These are phyloP conservation scores for Sphaeramia orbicularis DNA, from an alignment of 2,797 vertebrate species.

Conservation along the genomic window DNA sequence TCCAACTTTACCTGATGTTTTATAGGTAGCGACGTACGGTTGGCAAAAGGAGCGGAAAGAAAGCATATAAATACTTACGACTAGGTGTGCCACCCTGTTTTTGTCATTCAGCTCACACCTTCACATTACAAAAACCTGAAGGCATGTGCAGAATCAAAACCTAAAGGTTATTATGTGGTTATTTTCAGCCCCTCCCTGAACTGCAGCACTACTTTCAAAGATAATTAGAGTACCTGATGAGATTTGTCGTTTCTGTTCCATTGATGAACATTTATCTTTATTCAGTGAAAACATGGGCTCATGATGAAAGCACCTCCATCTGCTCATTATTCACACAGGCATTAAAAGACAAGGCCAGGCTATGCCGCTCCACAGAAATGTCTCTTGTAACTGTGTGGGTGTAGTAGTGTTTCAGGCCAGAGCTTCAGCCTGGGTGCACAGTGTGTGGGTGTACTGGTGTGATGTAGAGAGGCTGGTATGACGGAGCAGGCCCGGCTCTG, in stretches of 20 bases:
- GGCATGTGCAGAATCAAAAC: constrained; percentile 10
- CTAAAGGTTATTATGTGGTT: background rate
- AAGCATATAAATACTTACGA: background rate
- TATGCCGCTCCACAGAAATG: constrained; percentile 35
- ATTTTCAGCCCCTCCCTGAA: background rate
- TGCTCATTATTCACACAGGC: constrained; percentile 9
- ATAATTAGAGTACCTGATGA: constrained; percentile 2
- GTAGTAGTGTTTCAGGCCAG: constrained; percentile 53
- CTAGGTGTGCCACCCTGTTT: background rate
- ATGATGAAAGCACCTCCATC: constrained; percentile 15
- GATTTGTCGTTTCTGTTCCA: background rate
- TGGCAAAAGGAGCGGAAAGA: background rate
- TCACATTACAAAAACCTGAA: background rate
- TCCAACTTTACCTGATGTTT: background rate
- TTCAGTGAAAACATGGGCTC: constrained; percentile 10
- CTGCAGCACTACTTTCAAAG: background rate
- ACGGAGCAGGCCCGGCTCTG: constrained; percentile 48
- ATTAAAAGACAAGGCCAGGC: constrained; percentile 14
- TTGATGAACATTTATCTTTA: background rate
- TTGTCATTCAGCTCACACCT: background rate
- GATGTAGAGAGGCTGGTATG: constrained; percentile 54
- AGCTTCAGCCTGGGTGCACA: constrained; percentile 45
- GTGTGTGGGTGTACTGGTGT: constrained; percentile 53
- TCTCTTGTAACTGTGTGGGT: constrained; percentile 63
- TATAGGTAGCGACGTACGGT: background rate